Evolutionary conservation across 2,797 vertebrate species (phyloP).

Genomic region (Gymnopithys bicolor): DNA sequence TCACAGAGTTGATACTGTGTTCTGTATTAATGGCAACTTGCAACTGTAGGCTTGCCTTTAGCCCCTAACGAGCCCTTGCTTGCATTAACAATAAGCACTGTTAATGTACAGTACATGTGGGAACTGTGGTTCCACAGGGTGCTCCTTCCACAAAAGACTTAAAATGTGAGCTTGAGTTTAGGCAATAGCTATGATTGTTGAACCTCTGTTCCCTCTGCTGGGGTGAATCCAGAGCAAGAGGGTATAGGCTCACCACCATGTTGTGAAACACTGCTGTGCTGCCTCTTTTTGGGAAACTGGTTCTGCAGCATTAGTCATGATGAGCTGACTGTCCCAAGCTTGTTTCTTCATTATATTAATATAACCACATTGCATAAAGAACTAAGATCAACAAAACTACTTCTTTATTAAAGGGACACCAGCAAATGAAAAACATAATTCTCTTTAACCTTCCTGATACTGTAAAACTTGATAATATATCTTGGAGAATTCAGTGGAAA

Average conservation of each 20-base stretch:
- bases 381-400: not conserved
- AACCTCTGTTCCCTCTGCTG: not conserved
- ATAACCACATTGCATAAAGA: not conserved
- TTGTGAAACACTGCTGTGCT: not conserved
- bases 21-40: not conserved
- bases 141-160: not conserved
- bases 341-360: constrained; percentile 36
- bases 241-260: not conserved
- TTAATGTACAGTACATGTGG: not conserved
- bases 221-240: not conserved
- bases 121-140: not conserved
- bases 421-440: not conserved
- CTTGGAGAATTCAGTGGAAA: not conserved
- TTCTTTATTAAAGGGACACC: not conserved
- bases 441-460: not conserved
- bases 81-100: not conserved
- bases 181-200: not conserved
- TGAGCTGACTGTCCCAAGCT: constrained; percentile 14
- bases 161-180: not conserved
- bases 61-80: not conserved
- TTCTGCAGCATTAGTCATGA: constrained; percentile 37
- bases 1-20: not conserved
- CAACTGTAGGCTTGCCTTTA: not conserved
- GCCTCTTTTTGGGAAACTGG: constrained; percentile 4
- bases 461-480: not conserved